phyloP scores from a whole-genome alignment of 2,888 invertebrate species.

The Papilio protenor region DNA sequence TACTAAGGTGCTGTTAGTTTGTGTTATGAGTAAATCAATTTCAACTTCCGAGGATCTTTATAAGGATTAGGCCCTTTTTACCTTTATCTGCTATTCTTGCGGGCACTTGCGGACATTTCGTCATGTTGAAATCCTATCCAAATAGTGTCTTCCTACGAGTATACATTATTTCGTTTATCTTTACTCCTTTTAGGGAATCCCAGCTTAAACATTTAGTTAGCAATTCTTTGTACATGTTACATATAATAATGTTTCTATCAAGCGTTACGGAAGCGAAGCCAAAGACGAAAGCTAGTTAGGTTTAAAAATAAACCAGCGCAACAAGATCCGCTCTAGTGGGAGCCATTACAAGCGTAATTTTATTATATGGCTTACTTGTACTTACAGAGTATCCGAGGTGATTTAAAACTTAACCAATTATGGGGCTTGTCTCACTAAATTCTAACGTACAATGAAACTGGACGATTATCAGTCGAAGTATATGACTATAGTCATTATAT shows the following conservation, averaged over 20 bases:
- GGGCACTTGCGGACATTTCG: too few relatives aligned
- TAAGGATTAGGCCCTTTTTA: too few relatives aligned
- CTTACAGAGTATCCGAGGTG: not conserved
- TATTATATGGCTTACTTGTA: conserved; percentile 20
- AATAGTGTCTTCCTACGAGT: too few relatives aligned
- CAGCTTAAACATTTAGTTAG: not conserved
- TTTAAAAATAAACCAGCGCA: conserved; percentile 21
- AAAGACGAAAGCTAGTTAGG: conserved; percentile 21
- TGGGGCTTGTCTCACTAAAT: not conserved
- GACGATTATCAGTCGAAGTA: not conserved
- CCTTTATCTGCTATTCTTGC: too few relatives aligned
- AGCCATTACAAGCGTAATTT: conserved; percentile 17
- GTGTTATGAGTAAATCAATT: too few relatives aligned
- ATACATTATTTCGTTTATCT: too few relatives aligned
- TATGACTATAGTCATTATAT: not conserved
- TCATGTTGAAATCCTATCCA: too few relatives aligned
- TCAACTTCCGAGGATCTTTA: too few relatives aligned
- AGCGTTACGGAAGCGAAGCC: conserved; percentile 10
- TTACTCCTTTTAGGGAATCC: too few relatives aligned
- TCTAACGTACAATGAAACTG: not conserved
- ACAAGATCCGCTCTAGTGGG: conserved; percentile 18
- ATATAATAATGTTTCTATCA: conserved; percentile 1
- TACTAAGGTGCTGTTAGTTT: too few relatives aligned
- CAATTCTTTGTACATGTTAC: not conserved
- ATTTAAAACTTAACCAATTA: conserved; percentile 19